phyloP scores from a whole-genome alignment of 2,797 vertebrate genomes.

The Rhinogobio ventralis region DNA sequence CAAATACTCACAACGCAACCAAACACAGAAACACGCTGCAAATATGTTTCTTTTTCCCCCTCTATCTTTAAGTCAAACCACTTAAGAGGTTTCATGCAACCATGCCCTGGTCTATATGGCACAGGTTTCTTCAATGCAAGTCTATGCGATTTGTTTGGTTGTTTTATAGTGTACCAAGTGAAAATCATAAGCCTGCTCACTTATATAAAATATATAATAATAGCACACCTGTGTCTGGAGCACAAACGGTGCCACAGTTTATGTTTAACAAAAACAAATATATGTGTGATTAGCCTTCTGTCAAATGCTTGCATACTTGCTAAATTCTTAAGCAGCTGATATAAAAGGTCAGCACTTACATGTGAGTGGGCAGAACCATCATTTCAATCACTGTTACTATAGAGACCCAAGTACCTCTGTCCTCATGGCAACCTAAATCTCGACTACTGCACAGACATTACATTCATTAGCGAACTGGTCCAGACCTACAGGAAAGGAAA shows the following conservation, averaged over 20 bases:
- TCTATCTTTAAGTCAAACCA: too few species aligned
- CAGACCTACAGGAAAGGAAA: background rate
- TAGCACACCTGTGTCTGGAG: background rate
- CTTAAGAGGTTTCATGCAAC: too few species aligned
- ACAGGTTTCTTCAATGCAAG: background rate
- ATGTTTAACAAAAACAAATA: background rate
- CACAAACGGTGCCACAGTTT: background rate
- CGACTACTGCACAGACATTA: conserved; percentile 50
- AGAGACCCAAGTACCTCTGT: conserved; percentile 60
- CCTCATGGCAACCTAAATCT: conserved; percentile 56
- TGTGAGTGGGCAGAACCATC: conserved; percentile 45
- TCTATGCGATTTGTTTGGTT: background rate
- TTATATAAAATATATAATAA: background rate
- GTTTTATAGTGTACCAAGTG: background rate
- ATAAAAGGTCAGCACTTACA: conserved; percentile 3
- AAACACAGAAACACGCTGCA: too few species aligned
- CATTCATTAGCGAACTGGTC: background rate
- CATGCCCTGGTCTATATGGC: too few species aligned
- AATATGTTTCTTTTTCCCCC: too few species aligned
- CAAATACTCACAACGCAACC: too few species aligned
- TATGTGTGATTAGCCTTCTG: background rate
- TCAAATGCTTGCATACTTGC: background rate
- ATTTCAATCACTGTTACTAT: conserved; percentile 64
- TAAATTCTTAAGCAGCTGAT: background rate
- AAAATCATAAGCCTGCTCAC: background rate